These are phyloP conservation scores for Mimachlamys varia DNA, from an alignment of 2,888 invertebrate species.

Conservation along the genomic window DNA sequence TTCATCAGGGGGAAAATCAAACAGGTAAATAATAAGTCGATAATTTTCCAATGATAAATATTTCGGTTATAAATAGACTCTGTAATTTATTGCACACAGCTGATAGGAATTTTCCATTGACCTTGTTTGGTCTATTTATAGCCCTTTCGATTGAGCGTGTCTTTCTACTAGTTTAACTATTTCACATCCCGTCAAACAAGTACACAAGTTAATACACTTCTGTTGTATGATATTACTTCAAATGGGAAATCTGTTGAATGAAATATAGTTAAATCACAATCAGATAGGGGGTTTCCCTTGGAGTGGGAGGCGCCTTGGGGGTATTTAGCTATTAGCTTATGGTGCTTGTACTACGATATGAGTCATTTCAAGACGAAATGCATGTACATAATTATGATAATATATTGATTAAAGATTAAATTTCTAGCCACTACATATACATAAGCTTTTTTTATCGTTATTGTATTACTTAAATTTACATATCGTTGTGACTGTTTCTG, in stretches of 20 bases:
- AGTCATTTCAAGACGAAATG: too few species aligned
- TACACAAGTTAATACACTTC: too few species aligned
- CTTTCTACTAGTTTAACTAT: neutral
- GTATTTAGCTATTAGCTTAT: neutral
- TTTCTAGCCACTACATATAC: too few species aligned
- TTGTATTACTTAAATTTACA: too few species aligned
- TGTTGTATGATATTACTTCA: too few species aligned
- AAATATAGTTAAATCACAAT: neutral
- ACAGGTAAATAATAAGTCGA: neutral
- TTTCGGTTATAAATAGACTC: neutral
- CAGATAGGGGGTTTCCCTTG: neutral
- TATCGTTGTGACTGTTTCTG: too few species aligned
- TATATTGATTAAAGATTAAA: too few species aligned
- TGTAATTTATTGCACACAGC: neutral
- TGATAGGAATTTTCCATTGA: conserved; percentile 29
- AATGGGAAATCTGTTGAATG: too few species aligned
- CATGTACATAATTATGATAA: too few species aligned
- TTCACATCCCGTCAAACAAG: neutral
- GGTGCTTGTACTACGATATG: too few species aligned
- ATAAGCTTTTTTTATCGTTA: too few species aligned
- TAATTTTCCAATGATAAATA: neutral
- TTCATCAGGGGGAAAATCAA: neutral
- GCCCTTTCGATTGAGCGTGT: neutral
- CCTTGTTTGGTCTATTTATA: conserved; percentile 1
- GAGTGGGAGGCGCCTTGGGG: neutral